Evolutionary conservation across 2,888 invertebrate genomes (phyloP), one percentile per base, ranked within the genome.

Genomic region (Drosophila sordidula): DNA sequence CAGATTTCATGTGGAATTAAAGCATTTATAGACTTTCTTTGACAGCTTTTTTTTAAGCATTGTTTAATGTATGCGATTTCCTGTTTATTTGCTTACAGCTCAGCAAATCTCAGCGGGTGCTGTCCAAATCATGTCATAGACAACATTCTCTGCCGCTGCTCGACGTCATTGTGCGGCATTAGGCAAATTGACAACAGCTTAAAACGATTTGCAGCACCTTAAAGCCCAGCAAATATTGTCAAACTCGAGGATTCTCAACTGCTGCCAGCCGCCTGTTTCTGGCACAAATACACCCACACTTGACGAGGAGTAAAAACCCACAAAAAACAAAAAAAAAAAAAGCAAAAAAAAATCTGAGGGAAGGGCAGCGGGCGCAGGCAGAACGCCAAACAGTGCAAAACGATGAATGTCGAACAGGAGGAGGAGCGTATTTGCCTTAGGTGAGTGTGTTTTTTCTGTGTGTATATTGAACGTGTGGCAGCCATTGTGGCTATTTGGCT

Each of bases 111-210:
- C 41, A 29, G 55, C 47, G 45, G 47, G 51, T 50, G 16, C 39
- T 36, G 54, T 46, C 52, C 54, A 46, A 46, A 65, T 42, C 64
- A 84, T 85, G 82, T 59, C 63, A 72, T 65, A 65, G 61, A 56
- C 63, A 73, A 63, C 45, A 45, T 39, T 45, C 41, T 46, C 38
- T 54, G 63, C 59, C 62, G 25, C 55, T 39, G 66, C 77, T 54
- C 68, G 51, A 42, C 65, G 44, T 42, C 59, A 39, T 41, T 51
- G 51, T 68, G 78, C 39, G 78, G 82, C 74, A 82, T 78, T 87
- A 82, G 82, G 86, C 78, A 87, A 85, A 87, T 87, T 70, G 83
- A 82, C 83, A 85, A 65, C 83, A 82, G 88, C 88, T 83, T 83
- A 79, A 79, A 79, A 65, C 71, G 86, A 81, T 78, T 80, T 75